These are phyloP conservation scores for Apodemus speciosus DNA, from an alignment of 2,113 vertebrate species.

Conservation along the genomic window DNA sequence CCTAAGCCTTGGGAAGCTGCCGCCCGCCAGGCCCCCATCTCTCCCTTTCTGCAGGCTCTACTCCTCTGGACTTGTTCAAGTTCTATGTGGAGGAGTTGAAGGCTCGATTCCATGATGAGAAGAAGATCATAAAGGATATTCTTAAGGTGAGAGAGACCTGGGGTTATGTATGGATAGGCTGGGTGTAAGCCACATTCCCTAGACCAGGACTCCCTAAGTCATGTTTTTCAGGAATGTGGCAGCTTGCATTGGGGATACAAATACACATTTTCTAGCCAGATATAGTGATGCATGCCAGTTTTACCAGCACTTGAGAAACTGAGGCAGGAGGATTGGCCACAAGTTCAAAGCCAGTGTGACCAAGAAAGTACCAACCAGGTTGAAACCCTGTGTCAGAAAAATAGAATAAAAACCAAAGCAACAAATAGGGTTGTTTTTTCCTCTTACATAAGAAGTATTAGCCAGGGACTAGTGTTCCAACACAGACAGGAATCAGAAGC, in stretches of 20 bases:
- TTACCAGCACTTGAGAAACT: background rate
- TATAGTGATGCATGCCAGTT: background rate
- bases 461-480: background rate
- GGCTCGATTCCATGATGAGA: conserved; percentile 87
- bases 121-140: conserved; percentile 88
- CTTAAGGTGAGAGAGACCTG: conserved; percentile 81
- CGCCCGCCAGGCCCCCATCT: conserved; percentile 78
- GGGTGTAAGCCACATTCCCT: background rate
- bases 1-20: conserved; percentile 77
- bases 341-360: background rate
- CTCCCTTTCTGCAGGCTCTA: conserved; percentile 82
- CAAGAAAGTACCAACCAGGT: background rate
- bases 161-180: background rate
- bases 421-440: background rate
- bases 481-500: background rate
- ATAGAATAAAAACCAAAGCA: background rate
- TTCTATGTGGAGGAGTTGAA: conserved; percentile 88
- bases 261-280: background rate
- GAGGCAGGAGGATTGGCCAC: background rate
- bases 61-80: conserved; percentile 86
- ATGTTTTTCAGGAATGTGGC: background rate
- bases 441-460: background rate
- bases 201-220: background rate
- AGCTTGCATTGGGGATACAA: background rate
- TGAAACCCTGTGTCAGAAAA: background rate